phyloP scores from a whole-genome alignment of 2,888 invertebrate species.

The Ceratothoa steindachneri region DNA sequence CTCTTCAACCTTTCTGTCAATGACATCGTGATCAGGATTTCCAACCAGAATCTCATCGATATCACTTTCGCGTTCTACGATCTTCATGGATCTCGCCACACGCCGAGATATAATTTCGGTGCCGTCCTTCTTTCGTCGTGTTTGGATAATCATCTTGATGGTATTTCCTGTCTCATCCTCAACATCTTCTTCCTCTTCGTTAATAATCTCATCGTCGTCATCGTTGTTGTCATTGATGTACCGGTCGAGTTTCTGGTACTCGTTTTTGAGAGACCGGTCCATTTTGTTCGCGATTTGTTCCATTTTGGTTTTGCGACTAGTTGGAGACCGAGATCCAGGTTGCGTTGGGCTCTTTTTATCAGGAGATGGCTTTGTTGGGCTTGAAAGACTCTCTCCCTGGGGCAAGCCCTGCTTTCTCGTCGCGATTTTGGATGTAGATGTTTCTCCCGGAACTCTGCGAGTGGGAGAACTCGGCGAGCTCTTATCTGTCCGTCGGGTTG shows the following conservation, averaged over 20 bases:
- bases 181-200: slow-evolving; percentile 48
- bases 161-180: slow-evolving; percentile 45
- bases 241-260: slow-evolving; percentile 60
- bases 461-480: slow-evolving; percentile 33
- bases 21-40: slow-evolving; percentile 46
- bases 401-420: not conserved
- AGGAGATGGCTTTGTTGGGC: not conserved
- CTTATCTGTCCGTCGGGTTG: slow-evolving; percentile 21
- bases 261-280: slow-evolving; percentile 64
- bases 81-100: slow-evolving; percentile 37
- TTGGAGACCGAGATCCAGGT: slow-evolving; percentile 19
- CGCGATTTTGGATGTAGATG: slow-evolving; percentile 1
- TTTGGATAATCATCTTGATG: slow-evolving; percentile 43
- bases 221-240: slow-evolving; percentile 47
- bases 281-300: slow-evolving; percentile 54
- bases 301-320: slow-evolving; percentile 55
- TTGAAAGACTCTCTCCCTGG: not conserved
- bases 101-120: slow-evolving; percentile 40
- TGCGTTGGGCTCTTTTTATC: slow-evolving; percentile 17
- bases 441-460: slow-evolving; percentile 28
- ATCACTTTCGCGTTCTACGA: slow-evolving; percentile 38
- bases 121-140: slow-evolving; percentile 44
- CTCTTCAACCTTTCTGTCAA: slow-evolving; percentile 40
- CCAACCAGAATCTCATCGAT: slow-evolving; percentile 46
- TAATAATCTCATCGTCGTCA: slow-evolving; percentile 33